These are phyloP conservation scores for Huso huso DNA, from an alignment of 2,797 vertebrate genomes.

Conservation along the genomic window DNA sequence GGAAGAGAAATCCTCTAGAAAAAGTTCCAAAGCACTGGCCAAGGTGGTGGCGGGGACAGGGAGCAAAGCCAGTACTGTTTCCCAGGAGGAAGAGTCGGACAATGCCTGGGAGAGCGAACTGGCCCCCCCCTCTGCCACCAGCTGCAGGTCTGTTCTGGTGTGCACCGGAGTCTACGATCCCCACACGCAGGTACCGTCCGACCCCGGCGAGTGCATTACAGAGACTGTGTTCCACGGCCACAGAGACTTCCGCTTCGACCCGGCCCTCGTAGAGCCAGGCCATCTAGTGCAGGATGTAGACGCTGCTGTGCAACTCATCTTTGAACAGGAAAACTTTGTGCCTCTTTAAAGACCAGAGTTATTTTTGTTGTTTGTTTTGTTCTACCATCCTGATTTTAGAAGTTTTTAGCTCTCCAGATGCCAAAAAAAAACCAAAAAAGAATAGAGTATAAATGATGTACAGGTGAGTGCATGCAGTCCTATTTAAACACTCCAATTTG, in stretches of 20 bases:
- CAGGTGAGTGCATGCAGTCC: too few relatives aligned
- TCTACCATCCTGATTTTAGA: not conserved
- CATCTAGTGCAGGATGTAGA: conserved; percentile 70
- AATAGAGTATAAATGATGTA: too few relatives aligned
- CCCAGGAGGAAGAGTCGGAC: conserved; percentile 44
- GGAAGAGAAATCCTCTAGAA: conserved; percentile 37
- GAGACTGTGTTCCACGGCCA: conserved; percentile 67
- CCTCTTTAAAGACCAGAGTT: conserved; percentile 1
- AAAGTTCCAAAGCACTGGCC: conserved; percentile 35
- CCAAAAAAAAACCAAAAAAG: too few relatives aligned
- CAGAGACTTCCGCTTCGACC: conserved; percentile 73
- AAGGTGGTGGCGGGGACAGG: conserved; percentile 26
- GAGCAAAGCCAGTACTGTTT: conserved; percentile 21
- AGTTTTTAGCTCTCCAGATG: not conserved
- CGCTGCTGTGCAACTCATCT: conserved; percentile 74
- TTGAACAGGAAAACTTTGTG: conserved; percentile 63
- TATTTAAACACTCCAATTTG: too few relatives aligned
- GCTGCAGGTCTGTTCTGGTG: conserved; percentile 74
- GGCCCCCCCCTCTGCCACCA: conserved; percentile 52
- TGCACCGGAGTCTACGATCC: conserved; percentile 80
- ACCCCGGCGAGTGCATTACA: conserved; percentile 44
- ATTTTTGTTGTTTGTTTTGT: not conserved
- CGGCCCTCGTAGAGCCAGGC: conserved; percentile 58
- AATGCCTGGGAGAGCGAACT: conserved; percentile 59
- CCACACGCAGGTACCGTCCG: conserved; percentile 28